Conservation (phyloP, 2,113 vertebrate genomes). For the Pogona vitticeps region DNA sequence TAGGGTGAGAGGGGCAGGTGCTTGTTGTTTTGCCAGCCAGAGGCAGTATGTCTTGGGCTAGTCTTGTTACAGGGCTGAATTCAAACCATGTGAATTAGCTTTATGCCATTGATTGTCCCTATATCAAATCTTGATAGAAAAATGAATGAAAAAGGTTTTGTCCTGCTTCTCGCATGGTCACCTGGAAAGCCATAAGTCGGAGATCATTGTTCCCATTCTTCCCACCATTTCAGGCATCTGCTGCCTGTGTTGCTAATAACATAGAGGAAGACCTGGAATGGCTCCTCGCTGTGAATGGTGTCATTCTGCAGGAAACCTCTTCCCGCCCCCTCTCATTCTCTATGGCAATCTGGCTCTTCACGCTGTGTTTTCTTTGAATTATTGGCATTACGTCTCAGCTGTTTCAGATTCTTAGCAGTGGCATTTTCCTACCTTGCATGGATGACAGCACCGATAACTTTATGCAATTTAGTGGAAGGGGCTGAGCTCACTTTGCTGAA, state of each 20-base stretch:
- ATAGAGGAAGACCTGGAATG: slow-evolving; percentile 4
- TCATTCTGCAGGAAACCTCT: background rate
- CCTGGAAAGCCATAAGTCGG: rapidly evolving
- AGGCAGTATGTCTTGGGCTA: background rate
- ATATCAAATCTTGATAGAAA: background rate
- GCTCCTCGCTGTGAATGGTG: background rate
- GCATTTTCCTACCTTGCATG: background rate
- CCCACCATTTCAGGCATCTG: background rate
- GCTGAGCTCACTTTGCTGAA: background rate
- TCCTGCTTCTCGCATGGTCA: background rate
- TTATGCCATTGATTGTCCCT: background rate
- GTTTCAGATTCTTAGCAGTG: background rate
- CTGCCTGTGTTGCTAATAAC: slow-evolving; percentile 4
- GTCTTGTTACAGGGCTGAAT: background rate
- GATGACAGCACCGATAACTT: background rate
- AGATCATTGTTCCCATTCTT: slow-evolving; percentile 11
- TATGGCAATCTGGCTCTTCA: background rate
- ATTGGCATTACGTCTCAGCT: background rate
- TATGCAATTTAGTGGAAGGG: background rate
- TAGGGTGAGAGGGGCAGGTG: background rate
- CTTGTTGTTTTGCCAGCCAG: background rate
- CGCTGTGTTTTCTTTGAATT: background rate
- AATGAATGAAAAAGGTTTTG: background rate
- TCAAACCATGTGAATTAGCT: background rate
- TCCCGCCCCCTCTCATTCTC: background rate